Evolutionary conservation across 92 coral and sea anemone genomes (phyloP), one percentile per base, ranked within the genome.

Genomic region (Muricea muricata): DNA sequence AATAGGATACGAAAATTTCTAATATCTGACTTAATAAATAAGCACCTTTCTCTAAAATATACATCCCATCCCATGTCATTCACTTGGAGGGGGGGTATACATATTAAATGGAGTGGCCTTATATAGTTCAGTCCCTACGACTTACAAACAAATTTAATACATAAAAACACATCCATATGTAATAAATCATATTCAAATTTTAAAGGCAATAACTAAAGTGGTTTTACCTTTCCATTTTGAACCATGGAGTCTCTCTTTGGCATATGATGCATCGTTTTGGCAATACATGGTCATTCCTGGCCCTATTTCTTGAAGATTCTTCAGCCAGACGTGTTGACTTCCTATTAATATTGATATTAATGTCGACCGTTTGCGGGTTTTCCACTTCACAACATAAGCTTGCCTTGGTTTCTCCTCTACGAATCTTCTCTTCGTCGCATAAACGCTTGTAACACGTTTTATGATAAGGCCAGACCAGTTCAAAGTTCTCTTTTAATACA

Each of bases 191-290:
- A 31, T n/a, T 21, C 48, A 30, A 33, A 68, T 68, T 68, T 41
- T 23, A 31, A 31, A 31, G 76, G 45, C 39, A 35, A 21, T 10
- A 68, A 68, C 35, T 42, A 20, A 73, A 41, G 46, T 20, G 32
- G 18, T 23, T 76, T 76, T 52, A 67, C 81, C 55, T 76, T 67
- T 76, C 67, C 47, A 28, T 76, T 76, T 52, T 76, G 33, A 76
- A 76, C 81, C 81, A 76, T 17, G 41, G 67, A 26, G n/a, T 4
- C 30, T 76, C 42, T 76, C 81, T 76, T 76, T 76, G 65, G 81
- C 81, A 76, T 50, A 76, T 76, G 47, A 76, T 76, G 50, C 81
- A 76, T 50, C 65, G 81, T 55, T 76, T 68, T 17, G 81, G 81
- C 81, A 76, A 55, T 33, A 76, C 81, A 55, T 76, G 15, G 17